Evolutionary conservation across 2,797 vertebrate species (phyloP).

Genomic region (Pogonophryne albipinna): DNA sequence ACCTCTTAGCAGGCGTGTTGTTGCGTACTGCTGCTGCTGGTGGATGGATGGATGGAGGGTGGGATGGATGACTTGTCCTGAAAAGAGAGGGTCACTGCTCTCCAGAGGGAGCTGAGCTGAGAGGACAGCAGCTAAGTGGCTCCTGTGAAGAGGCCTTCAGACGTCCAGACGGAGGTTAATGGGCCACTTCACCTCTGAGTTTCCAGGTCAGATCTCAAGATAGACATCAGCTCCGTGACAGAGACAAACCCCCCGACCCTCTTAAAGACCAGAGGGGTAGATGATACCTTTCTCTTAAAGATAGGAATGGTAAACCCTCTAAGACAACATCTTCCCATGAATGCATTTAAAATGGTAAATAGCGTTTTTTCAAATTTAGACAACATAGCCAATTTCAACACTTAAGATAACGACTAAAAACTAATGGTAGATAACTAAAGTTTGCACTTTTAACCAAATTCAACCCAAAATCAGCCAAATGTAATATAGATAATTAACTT

Average conservation of each 20-base stretch:
- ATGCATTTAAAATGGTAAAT: background rate
- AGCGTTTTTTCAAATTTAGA: background rate
- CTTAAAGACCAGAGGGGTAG: background rate
- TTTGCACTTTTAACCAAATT: no score
- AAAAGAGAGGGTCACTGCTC: conserved; percentile 37
- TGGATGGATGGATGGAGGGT: conserved; percentile 17
- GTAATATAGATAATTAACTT: background rate
- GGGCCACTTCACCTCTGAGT: conserved; percentile 64
- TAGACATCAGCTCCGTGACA: conserved; percentile 34
- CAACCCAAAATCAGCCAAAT: background rate
- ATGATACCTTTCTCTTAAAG: background rate
- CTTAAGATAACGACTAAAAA: background rate
- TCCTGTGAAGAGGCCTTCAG: conserved; percentile 49
- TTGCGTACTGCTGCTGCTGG: background rate
- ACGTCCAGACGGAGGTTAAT: conserved; percentile 60
- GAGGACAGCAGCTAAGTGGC: conserved; percentile 56
- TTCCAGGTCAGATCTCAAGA: conserved; percentile 60
- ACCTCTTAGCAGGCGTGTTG: conserved; percentile 25
- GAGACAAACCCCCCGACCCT: background rate
- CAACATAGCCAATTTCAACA: background rate
- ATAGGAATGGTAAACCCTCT: background rate
- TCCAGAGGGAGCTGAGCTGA: conserved; percentile 45
- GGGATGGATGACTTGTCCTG: conserved; percentile 53
- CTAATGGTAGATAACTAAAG: no score
- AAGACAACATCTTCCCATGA: background rate